Evolutionary conservation across 2,888 invertebrate species (phyloP).

Genomic region (Netelia melanura): DNA sequence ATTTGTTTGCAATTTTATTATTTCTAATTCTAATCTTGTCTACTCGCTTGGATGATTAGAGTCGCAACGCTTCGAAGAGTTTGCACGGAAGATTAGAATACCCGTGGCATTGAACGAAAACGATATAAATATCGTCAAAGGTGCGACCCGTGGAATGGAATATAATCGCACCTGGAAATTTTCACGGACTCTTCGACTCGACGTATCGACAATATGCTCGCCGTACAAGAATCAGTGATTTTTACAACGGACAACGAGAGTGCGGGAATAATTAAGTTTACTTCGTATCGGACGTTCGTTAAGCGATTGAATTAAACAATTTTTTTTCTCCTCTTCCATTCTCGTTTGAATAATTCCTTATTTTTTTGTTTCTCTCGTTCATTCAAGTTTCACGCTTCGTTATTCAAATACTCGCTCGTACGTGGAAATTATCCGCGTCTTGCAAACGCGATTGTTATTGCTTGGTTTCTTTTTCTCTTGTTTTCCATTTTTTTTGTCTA

Average conservation of each 20-base stretch:
- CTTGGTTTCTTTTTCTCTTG: background rate
- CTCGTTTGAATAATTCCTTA: background rate
- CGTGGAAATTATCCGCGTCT: background rate
- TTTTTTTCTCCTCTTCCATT: background rate
- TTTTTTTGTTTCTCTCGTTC: background rate
- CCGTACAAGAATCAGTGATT: slow-evolving; percentile 53
- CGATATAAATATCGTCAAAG: background rate
- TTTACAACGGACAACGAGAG: slow-evolving; percentile 29
- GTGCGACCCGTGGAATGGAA: slow-evolving; percentile 66
- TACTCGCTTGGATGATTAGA: background rate
- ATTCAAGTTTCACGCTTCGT: background rate
- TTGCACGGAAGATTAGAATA: background rate
- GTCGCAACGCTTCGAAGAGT: background rate
- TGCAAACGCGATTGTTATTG: background rate
- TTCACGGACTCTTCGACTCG: slow-evolving; percentile 35
- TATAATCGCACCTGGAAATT: slow-evolving; percentile 47
- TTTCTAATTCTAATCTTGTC: background rate
- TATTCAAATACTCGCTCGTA: background rate
- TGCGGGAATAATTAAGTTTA: slow-evolving; percentile 46
- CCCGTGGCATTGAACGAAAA: background rate
- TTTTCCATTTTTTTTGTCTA: background rate
- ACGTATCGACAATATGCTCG: slow-evolving; percentile 53
- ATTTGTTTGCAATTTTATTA: background rate
- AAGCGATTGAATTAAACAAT: slow-evolving; percentile 18
- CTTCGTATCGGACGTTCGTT: slow-evolving; percentile 65